phyloP scores from a whole-genome alignment of 2,888 invertebrate species.

The Pediacus dermestoides region DNA sequence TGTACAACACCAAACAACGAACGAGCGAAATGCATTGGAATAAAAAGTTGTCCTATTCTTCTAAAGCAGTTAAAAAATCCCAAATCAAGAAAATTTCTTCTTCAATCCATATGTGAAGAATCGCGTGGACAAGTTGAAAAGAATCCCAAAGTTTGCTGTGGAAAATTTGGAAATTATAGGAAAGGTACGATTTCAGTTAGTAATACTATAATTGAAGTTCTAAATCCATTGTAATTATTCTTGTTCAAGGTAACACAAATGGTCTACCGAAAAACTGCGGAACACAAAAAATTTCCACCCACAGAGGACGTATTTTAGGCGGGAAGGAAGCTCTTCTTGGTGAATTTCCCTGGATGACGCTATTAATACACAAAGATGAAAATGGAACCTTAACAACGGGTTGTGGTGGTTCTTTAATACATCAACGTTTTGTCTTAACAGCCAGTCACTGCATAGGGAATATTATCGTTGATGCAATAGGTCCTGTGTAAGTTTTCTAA shows the following conservation, averaged over 20 bases:
- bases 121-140: too few species aligned
- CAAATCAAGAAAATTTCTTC: conserved; percentile 33
- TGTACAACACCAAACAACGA: conserved; percentile 49
- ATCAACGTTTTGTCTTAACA: conserved; percentile 53
- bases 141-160: conserved; percentile 43
- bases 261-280: conserved; percentile 45
- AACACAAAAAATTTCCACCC: conserved; percentile 29
- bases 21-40: conserved; percentile 47
- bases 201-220: too few species aligned
- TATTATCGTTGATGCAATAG: conserved; percentile 28
- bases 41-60: conserved; percentile 47
- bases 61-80: conserved; percentile 32
- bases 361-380: conserved; percentile 50
- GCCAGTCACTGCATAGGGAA: conserved; percentile 56
- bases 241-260: too few species aligned
- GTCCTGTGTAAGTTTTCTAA: conserved; percentile 51
- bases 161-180: conserved; percentile 30
- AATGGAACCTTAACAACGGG: conserved; percentile 37
- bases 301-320: conserved; percentile 42
- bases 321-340: conserved; percentile 50
- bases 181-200: conserved; percentile 13
- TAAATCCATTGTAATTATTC: too few species aligned
- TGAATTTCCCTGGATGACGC: conserved; percentile 56
- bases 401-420: conserved; percentile 55
- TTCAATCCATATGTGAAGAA: too few species aligned